Evolutionary conservation across 2,888 invertebrate species (phyloP).

Genomic region (Cremastinae sp.): DNA sequence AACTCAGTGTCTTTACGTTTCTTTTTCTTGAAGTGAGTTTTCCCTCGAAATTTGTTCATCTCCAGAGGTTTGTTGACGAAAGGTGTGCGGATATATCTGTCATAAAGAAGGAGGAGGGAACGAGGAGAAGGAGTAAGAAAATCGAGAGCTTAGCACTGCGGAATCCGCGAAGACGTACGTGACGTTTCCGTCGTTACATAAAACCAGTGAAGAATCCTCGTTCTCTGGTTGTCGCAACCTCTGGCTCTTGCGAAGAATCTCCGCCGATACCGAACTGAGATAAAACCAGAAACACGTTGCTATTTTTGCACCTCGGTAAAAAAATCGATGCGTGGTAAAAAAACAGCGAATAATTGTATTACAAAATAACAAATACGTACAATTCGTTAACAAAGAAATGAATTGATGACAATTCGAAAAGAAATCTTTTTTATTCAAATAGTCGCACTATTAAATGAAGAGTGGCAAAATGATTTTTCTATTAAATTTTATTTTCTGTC

Average conservation of each 20-base stretch:
- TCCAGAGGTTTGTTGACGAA: constrained; percentile 1
- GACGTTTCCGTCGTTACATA: constrained; percentile 54
- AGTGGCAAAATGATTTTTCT: no score
- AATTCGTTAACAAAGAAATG: no score
- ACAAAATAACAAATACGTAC: no score
- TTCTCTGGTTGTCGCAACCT: not conserved
- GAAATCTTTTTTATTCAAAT: no score
- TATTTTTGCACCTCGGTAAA: no score
- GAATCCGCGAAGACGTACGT: constrained; percentile 46
- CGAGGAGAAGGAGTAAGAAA: constrained; percentile 39
- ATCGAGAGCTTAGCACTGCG: constrained; percentile 34
- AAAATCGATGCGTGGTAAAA: no score
- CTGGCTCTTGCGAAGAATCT: not conserved
- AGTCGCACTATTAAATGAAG: no score
- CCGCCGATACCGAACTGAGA: constrained; percentile 9
- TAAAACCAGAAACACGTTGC: no score
- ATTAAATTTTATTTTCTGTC: no score
- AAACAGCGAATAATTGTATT: no score
- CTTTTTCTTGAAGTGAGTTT: constrained; percentile 6
- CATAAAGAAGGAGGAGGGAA: constrained; percentile 28
- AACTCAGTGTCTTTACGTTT: constrained; percentile 10
- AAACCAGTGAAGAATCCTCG: constrained; percentile 18
- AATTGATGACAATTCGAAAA: no score
- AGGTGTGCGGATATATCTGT: constrained; percentile 15
- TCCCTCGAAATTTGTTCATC: constrained; percentile 3